Evolutionary conservation across 2,113 vertebrate species (phyloP).

Genomic region (Tinamus guttatus): DNA sequence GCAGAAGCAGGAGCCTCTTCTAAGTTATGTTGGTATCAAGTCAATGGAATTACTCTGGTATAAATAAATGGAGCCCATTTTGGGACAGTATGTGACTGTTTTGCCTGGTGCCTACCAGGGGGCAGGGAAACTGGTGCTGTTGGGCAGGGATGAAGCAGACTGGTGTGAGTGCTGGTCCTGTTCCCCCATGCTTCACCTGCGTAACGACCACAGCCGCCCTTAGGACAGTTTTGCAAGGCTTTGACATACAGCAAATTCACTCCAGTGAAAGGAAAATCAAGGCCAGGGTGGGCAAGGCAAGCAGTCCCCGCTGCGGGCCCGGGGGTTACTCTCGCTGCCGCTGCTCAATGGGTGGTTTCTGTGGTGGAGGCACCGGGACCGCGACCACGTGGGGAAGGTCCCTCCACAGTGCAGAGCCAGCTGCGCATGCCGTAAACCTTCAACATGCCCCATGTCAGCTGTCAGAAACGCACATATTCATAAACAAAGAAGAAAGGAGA

Average conservation of each 20-base stretch:
- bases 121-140: neutral
- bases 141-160: neutral
- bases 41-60: neutral
- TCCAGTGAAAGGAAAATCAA: constrained; percentile 11
- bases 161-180: neutral
- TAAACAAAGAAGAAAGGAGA: constrained; percentile 50
- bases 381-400: constrained; percentile 18
- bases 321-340: constrained; percentile 20
- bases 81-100: neutral
- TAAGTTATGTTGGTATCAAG: neutral
- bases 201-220: neutral
- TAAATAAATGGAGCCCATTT: neutral
- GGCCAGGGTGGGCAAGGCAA: constrained; percentile 35
- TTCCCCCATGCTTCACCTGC: neutral
- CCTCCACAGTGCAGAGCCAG: neutral
- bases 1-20: neutral
- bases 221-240: neutral
- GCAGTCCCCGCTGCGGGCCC: neutral
- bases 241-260: constrained; percentile 22
- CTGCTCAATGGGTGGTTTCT: constrained; percentile 29
- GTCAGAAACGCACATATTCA: constrained; percentile 59
- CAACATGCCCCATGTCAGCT: constrained; percentile 59
- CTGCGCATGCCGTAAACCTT: constrained; percentile 42
- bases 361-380: neutral
- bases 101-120: neutral